Evolutionary conservation across 2,888 invertebrate species (phyloP).

Genomic region (Tenthredo amoena): DNA sequence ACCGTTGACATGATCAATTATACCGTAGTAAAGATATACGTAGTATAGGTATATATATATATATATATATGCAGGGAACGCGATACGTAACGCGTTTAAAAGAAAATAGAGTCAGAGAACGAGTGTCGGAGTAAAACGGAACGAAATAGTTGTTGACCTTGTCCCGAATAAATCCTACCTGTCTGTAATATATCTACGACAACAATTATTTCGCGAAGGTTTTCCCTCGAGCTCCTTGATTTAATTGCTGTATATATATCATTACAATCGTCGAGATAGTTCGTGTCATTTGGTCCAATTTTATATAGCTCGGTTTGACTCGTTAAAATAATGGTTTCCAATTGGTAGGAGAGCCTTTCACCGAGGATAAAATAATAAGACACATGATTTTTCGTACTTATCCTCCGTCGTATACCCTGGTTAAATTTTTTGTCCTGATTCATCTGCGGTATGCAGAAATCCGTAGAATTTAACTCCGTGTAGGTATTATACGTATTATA

Average conservation of each 20-base stretch:
- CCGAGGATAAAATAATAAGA: too few species aligned
- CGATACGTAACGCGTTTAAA: neutral
- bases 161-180: constrained; percentile 15
- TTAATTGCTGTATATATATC: neutral
- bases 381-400: too few species aligned
- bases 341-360: too few species aligned
- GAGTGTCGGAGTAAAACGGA: neutral
- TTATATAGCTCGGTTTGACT: too few species aligned
- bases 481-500: too few species aligned
- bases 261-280: neutral
- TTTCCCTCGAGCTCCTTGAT: neutral
- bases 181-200: neutral
- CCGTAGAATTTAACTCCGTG: neutral
- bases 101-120: neutral
- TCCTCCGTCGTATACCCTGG: neutral
- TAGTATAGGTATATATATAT: neutral
- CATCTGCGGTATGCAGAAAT: neutral
- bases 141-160: constrained; percentile 40
- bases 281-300: too few species aligned
- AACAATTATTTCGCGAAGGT: constrained; percentile 21
- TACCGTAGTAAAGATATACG: neutral
- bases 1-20: neutral
- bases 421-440: too few species aligned
- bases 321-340: too few species aligned
- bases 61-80: neutral